These are phyloP conservation scores for Buceros bicornis DNA, from an alignment of 2,797 vertebrate genomes.

Conservation along the genomic window DNA sequence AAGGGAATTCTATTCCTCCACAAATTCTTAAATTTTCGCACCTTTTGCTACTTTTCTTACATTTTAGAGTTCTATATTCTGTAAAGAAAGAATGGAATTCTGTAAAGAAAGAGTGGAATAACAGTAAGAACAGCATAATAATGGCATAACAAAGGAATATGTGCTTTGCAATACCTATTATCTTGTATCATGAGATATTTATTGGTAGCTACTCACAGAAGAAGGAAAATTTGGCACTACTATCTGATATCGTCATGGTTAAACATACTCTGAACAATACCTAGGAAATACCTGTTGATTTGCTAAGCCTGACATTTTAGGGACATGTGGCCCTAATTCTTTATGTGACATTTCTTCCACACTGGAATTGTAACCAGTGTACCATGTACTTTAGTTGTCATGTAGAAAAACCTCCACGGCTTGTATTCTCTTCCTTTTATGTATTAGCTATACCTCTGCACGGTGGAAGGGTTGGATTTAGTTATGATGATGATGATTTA, in stretches of 20 bases:
- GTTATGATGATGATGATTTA: not conserved
- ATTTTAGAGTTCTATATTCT: not conserved
- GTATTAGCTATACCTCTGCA: not conserved
- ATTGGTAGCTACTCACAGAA: not conserved
- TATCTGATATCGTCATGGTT: not conserved
- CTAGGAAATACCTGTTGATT: conserved; percentile 6
- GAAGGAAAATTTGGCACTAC: not conserved
- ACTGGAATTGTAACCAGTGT: not conserved
- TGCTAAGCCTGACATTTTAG: conserved; percentile 18
- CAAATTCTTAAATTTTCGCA: not conserved
- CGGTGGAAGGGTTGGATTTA: not conserved
- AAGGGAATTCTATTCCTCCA: not conserved
- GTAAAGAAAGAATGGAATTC: not conserved
- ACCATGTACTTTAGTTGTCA: not conserved
- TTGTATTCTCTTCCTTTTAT: not conserved
- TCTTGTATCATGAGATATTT: not conserved
- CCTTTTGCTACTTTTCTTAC: not conserved
- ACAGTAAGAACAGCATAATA: not conserved
- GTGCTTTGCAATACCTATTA: not conserved
- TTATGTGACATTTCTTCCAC: not conserved
- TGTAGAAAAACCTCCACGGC: not conserved
- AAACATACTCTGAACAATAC: not conserved
- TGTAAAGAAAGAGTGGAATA: not conserved
- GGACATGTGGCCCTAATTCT: not conserved
- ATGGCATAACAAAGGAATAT: not conserved